Evolutionary conservation across 2,113 vertebrate species (phyloP).

Genomic region (Clarias macrocephalus): DNA sequence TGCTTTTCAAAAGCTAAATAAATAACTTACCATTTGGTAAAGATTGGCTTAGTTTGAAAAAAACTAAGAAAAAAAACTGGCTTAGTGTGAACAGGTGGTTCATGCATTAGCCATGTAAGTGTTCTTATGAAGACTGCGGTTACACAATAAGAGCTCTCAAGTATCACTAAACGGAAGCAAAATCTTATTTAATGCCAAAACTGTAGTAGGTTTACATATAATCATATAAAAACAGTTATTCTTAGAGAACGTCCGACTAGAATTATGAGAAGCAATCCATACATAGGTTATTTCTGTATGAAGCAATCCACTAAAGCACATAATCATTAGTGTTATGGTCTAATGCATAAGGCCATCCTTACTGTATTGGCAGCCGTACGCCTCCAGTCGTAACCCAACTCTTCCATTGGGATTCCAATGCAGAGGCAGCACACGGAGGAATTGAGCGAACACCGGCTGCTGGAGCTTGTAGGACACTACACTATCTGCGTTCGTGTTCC

Average conservation of each 20-base stretch:
- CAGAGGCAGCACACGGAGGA: conserved; percentile 80
- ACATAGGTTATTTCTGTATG: not conserved
- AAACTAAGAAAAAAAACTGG: no score
- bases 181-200: not conserved
- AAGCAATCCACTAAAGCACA: not conserved
- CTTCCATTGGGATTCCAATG: conserved; percentile 83
- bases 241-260: not conserved
- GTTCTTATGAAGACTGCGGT: not conserved
- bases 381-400: conserved; percentile 83
- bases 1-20: no score
- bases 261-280: not conserved
- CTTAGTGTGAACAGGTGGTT: not conserved
- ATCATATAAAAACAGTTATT: not conserved
- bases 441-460: conserved; percentile 80
- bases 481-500: conserved; percentile 85
- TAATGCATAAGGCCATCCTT: conserved; percentile 61
- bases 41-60: no score
- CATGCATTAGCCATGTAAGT: not conserved
- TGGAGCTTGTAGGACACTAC: conserved; percentile 81
- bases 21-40: no score
- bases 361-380: conserved; percentile 84
- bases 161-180: no score
- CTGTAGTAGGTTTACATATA: not conserved
- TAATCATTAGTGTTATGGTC: not conserved
- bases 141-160: not conserved